Conservation (phyloP, 1,140 invertebrate genomes). For the Drosophila azteca region DNA sequence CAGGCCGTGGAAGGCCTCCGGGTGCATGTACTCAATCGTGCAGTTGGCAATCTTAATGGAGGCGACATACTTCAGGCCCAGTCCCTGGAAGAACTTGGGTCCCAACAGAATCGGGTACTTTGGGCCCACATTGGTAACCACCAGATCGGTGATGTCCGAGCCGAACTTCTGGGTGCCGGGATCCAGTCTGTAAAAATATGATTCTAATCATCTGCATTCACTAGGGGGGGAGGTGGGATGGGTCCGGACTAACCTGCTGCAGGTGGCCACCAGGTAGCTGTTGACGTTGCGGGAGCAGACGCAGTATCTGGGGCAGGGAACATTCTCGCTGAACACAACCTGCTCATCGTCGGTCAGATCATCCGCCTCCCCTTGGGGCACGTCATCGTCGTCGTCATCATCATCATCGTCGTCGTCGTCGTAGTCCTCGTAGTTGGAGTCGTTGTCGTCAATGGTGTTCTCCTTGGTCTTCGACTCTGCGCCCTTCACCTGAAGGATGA, state of each 20-base stretch:
- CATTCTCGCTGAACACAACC: slow-evolving; percentile 69
- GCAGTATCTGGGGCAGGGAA: slow-evolving; percentile 81
- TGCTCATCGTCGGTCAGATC: slow-evolving; percentile 67
- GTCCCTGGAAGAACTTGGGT: slow-evolving; percentile 85
- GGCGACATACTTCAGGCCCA: slow-evolving; percentile 85
- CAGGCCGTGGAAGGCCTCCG: slow-evolving; percentile 87
- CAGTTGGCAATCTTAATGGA: slow-evolving; percentile 86
- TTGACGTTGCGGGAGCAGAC: slow-evolving; percentile 74
- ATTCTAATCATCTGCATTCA: too few relatives aligned
- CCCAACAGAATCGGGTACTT: slow-evolving; percentile 85
- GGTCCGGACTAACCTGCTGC: slow-evolving; percentile 60
- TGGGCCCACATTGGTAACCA: slow-evolving; percentile 86
- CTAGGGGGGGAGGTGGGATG: too few relatives aligned
- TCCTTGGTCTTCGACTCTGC: slow-evolving; percentile 39
- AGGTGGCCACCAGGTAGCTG: slow-evolving; percentile 81
- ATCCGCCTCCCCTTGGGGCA: slow-evolving; percentile 21
- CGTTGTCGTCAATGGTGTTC: slow-evolving; percentile 67
- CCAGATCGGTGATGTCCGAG: slow-evolving; percentile 86
- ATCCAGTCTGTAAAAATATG: slow-evolving; percentile 83
- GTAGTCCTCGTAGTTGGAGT: slow-evolving; percentile 63
- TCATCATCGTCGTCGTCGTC: slow-evolving; percentile 63
- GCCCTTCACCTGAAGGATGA: slow-evolving; percentile 37
- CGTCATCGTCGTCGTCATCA: slow-evolving; percentile 59
- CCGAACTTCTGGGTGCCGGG: slow-evolving; percentile 86
- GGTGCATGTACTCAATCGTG: slow-evolving; percentile 85